These are phyloP conservation scores for Sebastes flavidus DNA, from an alignment of 2,797 vertebrate species.

Conservation along the genomic window DNA sequence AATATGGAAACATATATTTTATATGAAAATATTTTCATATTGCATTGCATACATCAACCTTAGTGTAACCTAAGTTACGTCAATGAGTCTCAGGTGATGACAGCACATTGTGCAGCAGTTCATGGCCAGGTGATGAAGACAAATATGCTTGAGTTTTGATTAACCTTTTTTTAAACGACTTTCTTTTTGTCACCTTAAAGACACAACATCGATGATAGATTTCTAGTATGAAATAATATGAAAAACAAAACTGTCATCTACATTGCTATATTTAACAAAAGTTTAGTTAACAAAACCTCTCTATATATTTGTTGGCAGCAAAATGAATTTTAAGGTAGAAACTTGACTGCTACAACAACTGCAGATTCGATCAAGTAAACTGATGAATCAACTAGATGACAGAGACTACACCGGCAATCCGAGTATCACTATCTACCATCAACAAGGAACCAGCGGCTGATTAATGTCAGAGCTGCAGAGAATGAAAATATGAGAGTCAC, in stretches of 20 bases:
- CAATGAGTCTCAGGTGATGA: conserved; percentile 39
- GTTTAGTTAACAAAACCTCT: neutral
- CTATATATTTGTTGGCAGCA: neutral
- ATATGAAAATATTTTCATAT: conserved; percentile 45
- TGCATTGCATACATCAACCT: neutral
- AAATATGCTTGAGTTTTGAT: neutral
- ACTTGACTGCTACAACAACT: neutral
- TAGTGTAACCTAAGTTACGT: neutral
- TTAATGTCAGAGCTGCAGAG: neutral
- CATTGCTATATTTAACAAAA: no score
- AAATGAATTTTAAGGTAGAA: neutral
- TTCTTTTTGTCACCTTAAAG: neutral
- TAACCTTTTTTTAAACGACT: neutral
- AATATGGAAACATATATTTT: conserved; percentile 31
- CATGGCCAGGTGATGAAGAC: conserved; percentile 27
- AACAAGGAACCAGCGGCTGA: conserved; percentile 9
- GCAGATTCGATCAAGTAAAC: neutral
- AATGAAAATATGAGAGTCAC: conserved; percentile 19
- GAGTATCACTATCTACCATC: neutral
- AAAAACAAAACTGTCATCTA: neutral
- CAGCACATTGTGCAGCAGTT: conserved; percentile 36
- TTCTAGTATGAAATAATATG: neutral
- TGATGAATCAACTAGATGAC: conserved; percentile 3
- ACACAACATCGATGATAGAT: neutral
- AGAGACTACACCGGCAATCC: neutral